Evolutionary conservation across 2,797 vertebrate genomes (phyloP).

Genomic region (Rhabdomys pumilio): DNA sequence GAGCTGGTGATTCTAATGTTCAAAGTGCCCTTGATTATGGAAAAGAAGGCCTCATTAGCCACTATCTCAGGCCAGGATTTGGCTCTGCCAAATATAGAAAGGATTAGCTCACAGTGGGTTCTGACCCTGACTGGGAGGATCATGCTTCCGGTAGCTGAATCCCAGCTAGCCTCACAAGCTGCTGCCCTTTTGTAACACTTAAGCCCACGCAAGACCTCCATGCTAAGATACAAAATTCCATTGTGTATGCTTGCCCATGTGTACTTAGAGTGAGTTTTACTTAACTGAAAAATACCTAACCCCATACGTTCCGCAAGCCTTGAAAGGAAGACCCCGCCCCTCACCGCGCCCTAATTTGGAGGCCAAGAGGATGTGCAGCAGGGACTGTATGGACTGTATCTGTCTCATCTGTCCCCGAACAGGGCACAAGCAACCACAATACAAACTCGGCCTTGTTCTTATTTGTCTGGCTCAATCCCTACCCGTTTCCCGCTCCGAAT

Average conservation of each 20-base stretch:
- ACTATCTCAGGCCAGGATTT: constrained; percentile 47
- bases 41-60: constrained; percentile 56
- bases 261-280: not conserved
- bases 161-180: constrained; percentile 15
- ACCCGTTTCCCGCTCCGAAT: not conserved
- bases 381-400: too few species aligned
- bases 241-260: too few species aligned
- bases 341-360: rapidly evolving
- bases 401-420: too few species aligned
- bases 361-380: not conserved
- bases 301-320: rapidly evolving
- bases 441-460: not conserved
- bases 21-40: not conserved
- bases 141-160: not conserved
- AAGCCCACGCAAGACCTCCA: not conserved
- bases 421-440: not conserved
- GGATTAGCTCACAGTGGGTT: not conserved
- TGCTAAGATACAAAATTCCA: not conserved
- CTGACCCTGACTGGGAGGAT: constrained; percentile 8
- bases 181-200: not conserved
- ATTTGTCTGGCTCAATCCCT: not conserved
- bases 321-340: not conserved
- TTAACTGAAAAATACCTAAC: not conserved
- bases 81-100: constrained; percentile 58
- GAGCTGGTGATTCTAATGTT: constrained; percentile 37